A percentile compares a stretch with the other conserved stretches of the same genome.
phyloP scores from a whole-genome alignment of 2,113 vertebrate genomes.

The Pseudonaja textilis region DNA sequence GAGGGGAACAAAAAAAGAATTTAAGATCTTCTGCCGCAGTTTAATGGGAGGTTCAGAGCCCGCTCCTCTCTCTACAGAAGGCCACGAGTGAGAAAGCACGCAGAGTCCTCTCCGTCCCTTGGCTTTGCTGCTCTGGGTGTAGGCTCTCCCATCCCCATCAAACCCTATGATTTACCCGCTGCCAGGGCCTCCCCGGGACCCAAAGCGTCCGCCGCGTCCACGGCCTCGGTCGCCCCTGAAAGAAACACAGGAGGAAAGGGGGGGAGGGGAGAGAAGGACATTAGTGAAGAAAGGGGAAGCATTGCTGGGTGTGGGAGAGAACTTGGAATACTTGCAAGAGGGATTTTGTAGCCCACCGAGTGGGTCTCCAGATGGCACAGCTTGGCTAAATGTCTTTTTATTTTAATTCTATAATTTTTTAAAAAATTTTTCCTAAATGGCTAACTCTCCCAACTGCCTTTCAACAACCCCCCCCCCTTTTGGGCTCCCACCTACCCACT shows the following conservation, averaged over 20 bases:
- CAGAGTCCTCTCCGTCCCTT: background rate
- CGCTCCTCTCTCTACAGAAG: no score
- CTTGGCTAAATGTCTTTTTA: background rate
- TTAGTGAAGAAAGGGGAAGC: background rate
- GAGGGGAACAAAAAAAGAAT: no score
- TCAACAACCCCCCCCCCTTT: no score
- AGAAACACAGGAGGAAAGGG: background rate
- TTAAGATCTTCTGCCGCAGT: background rate
- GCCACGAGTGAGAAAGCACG: no score
- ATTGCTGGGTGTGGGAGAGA: background rate
- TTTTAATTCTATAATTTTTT: no score
- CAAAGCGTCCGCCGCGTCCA: slow-evolving; percentile 88
- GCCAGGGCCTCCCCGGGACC: slow-evolving; percentile 84
- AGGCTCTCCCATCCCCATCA: background rate
- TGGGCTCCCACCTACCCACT: background rate
- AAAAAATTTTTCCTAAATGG: background rate
- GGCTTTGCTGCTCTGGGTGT: background rate
- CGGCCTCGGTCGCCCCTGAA: slow-evolving; percentile 88
- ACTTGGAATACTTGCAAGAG: background rate
- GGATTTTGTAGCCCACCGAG: background rate
- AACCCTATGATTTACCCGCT: slow-evolving; percentile 77
- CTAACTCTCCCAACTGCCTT: background rate
- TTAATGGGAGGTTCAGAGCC: background rate
- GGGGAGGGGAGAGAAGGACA: background rate
- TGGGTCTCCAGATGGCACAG: background rate